Base-by-base conservation (phyloP, 2,797 vertebrate genomes). In the Urocyon cinereoargenteus region DNA sequence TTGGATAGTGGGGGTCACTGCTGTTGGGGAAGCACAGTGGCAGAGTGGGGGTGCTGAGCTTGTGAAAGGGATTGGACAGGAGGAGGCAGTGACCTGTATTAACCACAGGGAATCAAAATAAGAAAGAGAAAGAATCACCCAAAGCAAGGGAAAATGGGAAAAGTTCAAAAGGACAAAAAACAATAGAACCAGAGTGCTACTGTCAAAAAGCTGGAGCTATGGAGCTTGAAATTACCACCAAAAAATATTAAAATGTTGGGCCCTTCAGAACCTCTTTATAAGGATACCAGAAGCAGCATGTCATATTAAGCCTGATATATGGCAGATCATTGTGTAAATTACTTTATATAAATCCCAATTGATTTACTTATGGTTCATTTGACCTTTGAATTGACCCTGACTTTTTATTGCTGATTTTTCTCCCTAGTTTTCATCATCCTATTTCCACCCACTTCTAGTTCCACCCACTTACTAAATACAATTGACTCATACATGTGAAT, bases 91-190 rank as follows among this genome's bases (percentile, higher is more conserved):
- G 84, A 14, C 31, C 66, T 89, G 40, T 75, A 73, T 16, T 55
- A 97, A 97, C 91, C 95, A 98, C 95, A 97, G 97, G 97, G 96
- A 98, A 98, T 98, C 97, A 98, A 98, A 98, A 97, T 95, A 98
- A 98, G 87, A 98, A 98, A 87, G 97, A 98, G 59, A 98, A 98
- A 98, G 98, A 98, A 98, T 97, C 98, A 97, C 86, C 93, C 59
- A 98, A 98, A 98, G 95, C 97, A 51, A 96, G 97, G 13, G 98
- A 98, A 97, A 98, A 96, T 97, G 96, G 97, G 13, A 98, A 98
- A 98, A 97, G 92, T 97, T 98, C 93, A 93, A 99, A 99, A 93
- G 98, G 94, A 61, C 98, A 98, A 98, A 98, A 98, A 88, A 98
- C 98, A 92, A 97, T 98, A 95, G 98, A 99, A 89, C 94, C 97